Base-by-base conservation (phyloP, 2,888 invertebrate genomes). In the Pseudanteris insignis region DNA sequence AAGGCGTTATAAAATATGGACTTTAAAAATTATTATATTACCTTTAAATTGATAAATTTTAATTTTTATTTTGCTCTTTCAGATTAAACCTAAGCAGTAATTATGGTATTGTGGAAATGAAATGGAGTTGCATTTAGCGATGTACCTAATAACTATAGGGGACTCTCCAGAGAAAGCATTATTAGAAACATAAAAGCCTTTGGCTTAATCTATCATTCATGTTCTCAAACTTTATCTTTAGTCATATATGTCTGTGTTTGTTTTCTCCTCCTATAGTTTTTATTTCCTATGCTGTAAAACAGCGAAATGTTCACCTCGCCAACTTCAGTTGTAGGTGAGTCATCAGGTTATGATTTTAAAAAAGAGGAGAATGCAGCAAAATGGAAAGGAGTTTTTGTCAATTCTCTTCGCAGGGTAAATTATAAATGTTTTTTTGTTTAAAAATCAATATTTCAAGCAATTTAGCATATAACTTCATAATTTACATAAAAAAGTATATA, bases 301-400 rank as follows among this genome's bases (percentile, higher is more conserved):
- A 66, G 71, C 70, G 76, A 76, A 71, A 80, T 80, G 79, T 79
- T 79, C 71, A 74, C 77, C 66, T 76, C 78, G 73, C 77, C 79
- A 72, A 82, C 81, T 78, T 81, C 83, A 70, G 79, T 81, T 67
- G 81, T 81, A 70, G 81, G 81, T 72, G 84, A 84, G 76, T 76
- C 79, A 69, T 81, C 80, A 68, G 79, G 81, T 74, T 92, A 91
- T 84, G 92, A 94, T 85, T 94, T 94, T 83, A 88, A 88, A 79
- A 91, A 91, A 81, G 89, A 89, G 77, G 94, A 94, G 81, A 94
- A 94, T 83, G 87, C 88, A 71, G 86, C 87, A 70, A 94, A 94
- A 86, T 96, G 96, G 96, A 91, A 89, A 78, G 94, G 94, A 67
- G 85, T 96, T 67, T 91, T 96, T 81, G 88, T 92, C 77, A 88